Conservation (phyloP, 2,888 invertebrate genomes). For the Ophion obscuratus region DNA sequence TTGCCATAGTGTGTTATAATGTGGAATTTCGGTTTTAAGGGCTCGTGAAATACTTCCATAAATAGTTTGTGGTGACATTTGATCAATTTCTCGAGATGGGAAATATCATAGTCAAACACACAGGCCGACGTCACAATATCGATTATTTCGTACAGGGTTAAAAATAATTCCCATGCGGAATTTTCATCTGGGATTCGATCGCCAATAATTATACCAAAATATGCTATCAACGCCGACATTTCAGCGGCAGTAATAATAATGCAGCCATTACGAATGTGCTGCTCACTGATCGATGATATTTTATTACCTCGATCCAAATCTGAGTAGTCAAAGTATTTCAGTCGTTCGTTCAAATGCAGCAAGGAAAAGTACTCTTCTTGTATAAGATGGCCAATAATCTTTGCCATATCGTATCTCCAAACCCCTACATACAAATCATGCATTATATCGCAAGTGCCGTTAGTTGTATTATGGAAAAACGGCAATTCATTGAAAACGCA, state of each 20-base stretch:
- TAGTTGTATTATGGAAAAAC: slow-evolving; percentile 70
- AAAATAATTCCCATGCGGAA: slow-evolving; percentile 54
- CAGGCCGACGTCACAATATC: slow-evolving; percentile 31
- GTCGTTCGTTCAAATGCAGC: slow-evolving; percentile 50
- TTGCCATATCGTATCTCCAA: slow-evolving; percentile 58
- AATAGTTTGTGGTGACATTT: slow-evolving; percentile 40
- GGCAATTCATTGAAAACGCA: slow-evolving; percentile 69
- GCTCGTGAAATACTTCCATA: slow-evolving; percentile 41
- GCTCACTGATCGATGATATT: slow-evolving; percentile 13
- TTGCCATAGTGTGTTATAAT: slow-evolving; percentile 42
- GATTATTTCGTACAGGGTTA: slow-evolving; percentile 45
- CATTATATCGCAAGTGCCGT: slow-evolving; percentile 71
- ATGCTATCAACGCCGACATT: slow-evolving; percentile 39
- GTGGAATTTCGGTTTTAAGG: slow-evolving; percentile 56
- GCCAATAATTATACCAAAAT: slow-evolving; percentile 54
- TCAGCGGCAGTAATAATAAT: slow-evolving; percentile 57
- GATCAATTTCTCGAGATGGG: slow-evolving; percentile 32
- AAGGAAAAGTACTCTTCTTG: slow-evolving; percentile 55
- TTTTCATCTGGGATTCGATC: slow-evolving; percentile 53
- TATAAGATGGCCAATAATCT: slow-evolving; percentile 56
- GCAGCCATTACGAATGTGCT: too few relatives aligned
- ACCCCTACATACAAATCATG: slow-evolving; percentile 67
- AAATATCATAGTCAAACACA: slow-evolving; percentile 40
- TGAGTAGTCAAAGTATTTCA: slow-evolving; percentile 50
- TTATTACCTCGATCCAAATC: slow-evolving; percentile 49